Base-by-base conservation (phyloP, 1,140 invertebrate species). In the Augochlora pura region DNA sequence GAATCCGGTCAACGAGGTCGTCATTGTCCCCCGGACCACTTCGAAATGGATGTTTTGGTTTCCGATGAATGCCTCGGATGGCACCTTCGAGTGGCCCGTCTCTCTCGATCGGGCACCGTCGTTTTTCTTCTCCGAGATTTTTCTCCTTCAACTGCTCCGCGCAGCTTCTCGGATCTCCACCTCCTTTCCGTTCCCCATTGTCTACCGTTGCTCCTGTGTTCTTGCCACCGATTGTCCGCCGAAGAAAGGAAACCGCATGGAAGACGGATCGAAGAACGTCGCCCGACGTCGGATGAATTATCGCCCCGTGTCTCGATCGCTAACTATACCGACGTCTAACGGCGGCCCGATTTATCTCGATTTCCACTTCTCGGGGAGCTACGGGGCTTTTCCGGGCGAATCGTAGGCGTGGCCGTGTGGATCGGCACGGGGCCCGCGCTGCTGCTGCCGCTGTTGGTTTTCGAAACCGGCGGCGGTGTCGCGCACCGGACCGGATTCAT, bases 41-140 rank as follows among this genome's bases (percentile, higher is more conserved):
- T 39, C 59, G 6, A 71, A 86, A 85, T 86, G 62, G 68, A 86
- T 87, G 85, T 88, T 88, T 88, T 88, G 86, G 86, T 87, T 88
- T 85, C 69, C 69, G 65, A 42, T 87, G 85, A 87, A 87, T 87
- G 78, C 80, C 49, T 9, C 77, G 63, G 80, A 77, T 87, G 86
- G 78, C 86, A 52, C 49, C 18, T 52, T 52, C 77, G 71, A 82
- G 80, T 87, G 86, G 78, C 86, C 80, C 46, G 54, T 14, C 32
- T 80, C 71, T 14, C 32, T 80, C 71, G 39, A 64, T 18, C 21
- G 76, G 5, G 21, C 66, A 46, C n/a, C n/a, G 64, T 60, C 69
- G 60, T 77, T 79, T 73, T 85, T 63, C 49, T 52, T 52, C 16
- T 3, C 49, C 2, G 18, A 52, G 18, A 52, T 60, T 65, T 77